Evolutionary conservation across 2,888 invertebrate genomes (phyloP).

Genomic region (Macrophya alboannulata): DNA sequence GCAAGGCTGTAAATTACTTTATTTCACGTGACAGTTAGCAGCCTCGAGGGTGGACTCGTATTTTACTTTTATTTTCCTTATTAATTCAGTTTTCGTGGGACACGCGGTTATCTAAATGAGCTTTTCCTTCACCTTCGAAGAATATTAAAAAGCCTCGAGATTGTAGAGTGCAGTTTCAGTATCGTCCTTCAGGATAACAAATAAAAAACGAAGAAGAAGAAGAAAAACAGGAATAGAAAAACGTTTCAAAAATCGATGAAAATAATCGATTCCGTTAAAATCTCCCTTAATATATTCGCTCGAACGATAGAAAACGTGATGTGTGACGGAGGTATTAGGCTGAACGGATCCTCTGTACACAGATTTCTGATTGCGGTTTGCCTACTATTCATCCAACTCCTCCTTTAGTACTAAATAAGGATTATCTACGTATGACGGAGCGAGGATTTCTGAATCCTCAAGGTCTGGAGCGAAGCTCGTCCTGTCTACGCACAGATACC

Average conservation of each 20-base stretch:
- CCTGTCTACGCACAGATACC: neutral
- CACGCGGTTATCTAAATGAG: conserved; percentile 45
- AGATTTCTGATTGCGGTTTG: conserved; percentile 1
- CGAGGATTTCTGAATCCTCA: neutral
- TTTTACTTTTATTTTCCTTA: conserved; percentile 47
- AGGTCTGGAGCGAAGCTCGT: neutral
- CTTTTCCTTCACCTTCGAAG: conserved; percentile 24
- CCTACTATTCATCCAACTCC: conserved; percentile 7
- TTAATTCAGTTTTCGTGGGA: conserved; percentile 11
- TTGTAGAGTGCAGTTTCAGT: neutral
- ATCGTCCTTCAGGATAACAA: neutral
- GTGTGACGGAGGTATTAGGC: neutral
- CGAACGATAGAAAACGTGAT: neutral
- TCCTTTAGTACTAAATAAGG: conserved; percentile 14
- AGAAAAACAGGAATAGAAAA: neutral
- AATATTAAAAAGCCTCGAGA: conserved; percentile 1
- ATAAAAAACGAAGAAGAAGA: neutral
- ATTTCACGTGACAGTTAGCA: conserved; percentile 17
- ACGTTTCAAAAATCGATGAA: neutral
- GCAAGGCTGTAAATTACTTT: neutral
- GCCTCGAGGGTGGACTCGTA: conserved; percentile 7
- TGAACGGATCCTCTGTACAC: conserved; percentile 5
- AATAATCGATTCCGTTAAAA: neutral
- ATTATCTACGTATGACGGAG: neutral
- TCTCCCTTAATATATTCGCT: neutral